Percentiles rank a stretch among this genome's conserved stretches.
These are phyloP conservation scores for Homarus gammarus DNA, from an alignment of 2,888 invertebrate genomes.

Conservation along the genomic window DNA sequence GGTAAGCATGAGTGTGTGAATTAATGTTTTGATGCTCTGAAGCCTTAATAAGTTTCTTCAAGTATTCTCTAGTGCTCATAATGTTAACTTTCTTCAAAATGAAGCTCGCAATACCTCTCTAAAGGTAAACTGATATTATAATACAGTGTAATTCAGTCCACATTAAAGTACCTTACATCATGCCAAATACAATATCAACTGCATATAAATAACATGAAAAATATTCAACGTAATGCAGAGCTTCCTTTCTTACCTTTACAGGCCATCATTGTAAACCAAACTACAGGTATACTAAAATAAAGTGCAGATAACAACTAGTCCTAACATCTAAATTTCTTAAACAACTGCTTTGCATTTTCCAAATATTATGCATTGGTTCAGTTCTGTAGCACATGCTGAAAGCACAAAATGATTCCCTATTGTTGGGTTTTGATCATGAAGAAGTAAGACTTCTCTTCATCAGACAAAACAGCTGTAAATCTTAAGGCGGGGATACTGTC, in stretches of 20 bases:
- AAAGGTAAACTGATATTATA: not conserved
- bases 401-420: not conserved
- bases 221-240: constrained; percentile 43
- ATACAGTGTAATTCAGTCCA: not conserved
- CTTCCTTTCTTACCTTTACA: constrained; percentile 34
- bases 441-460: not conserved
- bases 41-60: too few species aligned
- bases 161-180: constrained; percentile 46
- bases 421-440: not conserved
- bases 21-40: too few species aligned
- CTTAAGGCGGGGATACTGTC: constrained; percentile 56
- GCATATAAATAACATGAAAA: constrained; percentile 51
- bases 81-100: too few species aligned
- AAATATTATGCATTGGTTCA: not conserved
- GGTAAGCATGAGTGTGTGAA: too few species aligned
- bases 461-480: not conserved
- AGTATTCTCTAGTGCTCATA: too few species aligned
- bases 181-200: constrained; percentile 47
- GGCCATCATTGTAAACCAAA: constrained; percentile 23
- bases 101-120: too few species aligned
- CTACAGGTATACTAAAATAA: constrained; percentile 31
- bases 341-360: constrained; percentile 7
- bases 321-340: constrained; percentile 30
- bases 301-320: constrained; percentile 51
- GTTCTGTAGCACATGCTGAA: not conserved